A percentile compares a stretch with the other conserved stretches of the same genome.
Evolutionary conservation across 2,888 invertebrate species (phyloP).

Genomic region (Reticulitermes lucifugus): DNA sequence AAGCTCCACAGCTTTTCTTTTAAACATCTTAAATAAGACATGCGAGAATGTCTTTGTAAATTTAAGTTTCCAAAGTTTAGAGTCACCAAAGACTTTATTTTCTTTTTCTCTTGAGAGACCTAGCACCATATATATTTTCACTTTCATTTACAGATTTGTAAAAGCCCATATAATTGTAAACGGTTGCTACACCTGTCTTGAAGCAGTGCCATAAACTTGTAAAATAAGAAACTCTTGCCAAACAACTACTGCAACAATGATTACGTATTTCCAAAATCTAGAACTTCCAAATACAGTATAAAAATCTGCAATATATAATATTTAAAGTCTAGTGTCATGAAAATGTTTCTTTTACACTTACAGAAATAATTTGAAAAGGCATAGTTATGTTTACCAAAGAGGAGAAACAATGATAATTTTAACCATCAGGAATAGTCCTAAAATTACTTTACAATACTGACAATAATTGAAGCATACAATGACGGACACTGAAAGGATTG

Average conservation of each 20-base stretch:
- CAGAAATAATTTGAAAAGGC: constrained; percentile 47
- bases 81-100: constrained; percentile 47
- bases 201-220: constrained; percentile 48
- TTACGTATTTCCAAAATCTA: constrained; percentile 43
- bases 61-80: constrained; percentile 43
- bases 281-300: constrained; percentile 50
- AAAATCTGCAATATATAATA: constrained; percentile 51
- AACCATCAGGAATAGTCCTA: constrained; percentile 39
- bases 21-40: constrained; percentile 44
- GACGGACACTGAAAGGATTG: constrained; percentile 44
- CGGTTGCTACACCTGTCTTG: constrained; percentile 40
- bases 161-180: constrained; percentile 42
- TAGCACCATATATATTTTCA: constrained; percentile 52
- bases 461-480: constrained; percentile 48
- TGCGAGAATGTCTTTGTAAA: constrained; percentile 43
- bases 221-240: constrained; percentile 46
- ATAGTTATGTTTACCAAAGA: constrained; percentile 31
- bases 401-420: constrained; percentile 48
- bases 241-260: constrained; percentile 45
- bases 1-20: constrained; percentile 49
- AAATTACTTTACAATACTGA: constrained; percentile 53
- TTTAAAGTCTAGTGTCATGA: constrained; percentile 44
- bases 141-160: constrained; percentile 31
- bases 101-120: constrained; percentile 48
- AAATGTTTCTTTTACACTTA: constrained; percentile 44